Evolutionary conservation across 1,140 invertebrate species (phyloP).

Genomic region (Nasonia longicornis): DNA sequence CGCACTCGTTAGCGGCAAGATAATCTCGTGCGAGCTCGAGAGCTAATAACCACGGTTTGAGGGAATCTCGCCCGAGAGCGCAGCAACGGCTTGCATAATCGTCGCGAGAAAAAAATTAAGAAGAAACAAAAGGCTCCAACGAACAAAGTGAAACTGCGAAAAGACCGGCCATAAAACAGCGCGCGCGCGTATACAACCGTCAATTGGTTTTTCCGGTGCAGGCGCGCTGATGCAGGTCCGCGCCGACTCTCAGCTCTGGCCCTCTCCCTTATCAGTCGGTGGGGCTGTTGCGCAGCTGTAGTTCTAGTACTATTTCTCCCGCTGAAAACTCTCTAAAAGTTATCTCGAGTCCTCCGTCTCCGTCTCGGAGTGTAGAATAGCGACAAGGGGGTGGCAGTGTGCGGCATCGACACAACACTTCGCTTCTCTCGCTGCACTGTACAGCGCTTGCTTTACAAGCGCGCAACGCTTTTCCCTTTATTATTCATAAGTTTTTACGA

Average conservation of each 20-base stretch:
- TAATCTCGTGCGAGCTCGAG: neutral
- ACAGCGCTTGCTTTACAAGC: conserved; percentile 25
- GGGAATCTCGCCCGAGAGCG: neutral
- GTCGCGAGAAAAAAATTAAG: neutral
- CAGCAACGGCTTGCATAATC: neutral
- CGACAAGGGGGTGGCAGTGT: no score
- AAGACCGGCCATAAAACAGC: neutral
- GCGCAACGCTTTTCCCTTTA: conserved; percentile 30
- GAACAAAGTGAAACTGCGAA: neutral
- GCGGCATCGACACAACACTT: no score
- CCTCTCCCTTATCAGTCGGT: neutral
- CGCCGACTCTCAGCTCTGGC: neutral
- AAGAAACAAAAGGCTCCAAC: no score
- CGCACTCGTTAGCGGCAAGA: neutral
- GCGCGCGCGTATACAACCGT: neutral
- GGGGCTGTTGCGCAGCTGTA: neutral
- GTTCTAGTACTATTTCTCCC: neutral
- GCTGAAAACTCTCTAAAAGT: neutral
- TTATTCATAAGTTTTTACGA: conserved; percentile 42
- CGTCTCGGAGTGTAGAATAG: neutral
- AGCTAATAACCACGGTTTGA: neutral
- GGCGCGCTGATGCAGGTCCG: neutral
- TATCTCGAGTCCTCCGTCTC: neutral
- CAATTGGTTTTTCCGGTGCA: conserved; percentile 9
- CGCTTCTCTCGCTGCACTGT: neutral